Percentiles rank a stretch among this genome's conserved stretches.
Conservation (phyloP, 2,113 vertebrate genomes). For the Megaleporinus macrocephalus region DNA sequence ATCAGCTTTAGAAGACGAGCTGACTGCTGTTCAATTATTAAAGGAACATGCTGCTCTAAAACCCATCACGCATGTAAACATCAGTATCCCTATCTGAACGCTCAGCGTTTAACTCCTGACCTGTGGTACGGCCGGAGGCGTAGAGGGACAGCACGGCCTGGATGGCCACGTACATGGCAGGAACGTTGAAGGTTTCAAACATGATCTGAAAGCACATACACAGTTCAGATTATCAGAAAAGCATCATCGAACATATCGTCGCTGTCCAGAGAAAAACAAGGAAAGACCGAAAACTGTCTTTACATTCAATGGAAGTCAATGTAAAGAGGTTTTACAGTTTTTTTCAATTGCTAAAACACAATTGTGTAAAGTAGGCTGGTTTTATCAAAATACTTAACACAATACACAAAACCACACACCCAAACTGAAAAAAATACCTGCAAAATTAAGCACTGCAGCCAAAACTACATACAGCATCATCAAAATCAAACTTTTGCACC, state of each 20-base stretch:
- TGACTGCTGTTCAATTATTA: neutral
- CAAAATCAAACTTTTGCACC: no score
- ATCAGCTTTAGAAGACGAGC: neutral
- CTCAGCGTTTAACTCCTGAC: constrained; percentile 71
- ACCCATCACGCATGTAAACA: neutral
- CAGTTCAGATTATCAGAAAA: neutral
- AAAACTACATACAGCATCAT: no score
- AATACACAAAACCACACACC: no score
- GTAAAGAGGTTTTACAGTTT: no score
- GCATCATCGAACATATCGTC: neutral
- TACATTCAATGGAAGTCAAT: no score
- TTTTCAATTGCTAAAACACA: no score
- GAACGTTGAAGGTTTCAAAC: constrained; percentile 94
- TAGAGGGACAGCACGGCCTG: constrained; percentile 91
- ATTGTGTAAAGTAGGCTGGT: no score
- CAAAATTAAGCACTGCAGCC: no score
- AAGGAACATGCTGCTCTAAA: neutral
- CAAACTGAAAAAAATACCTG: no score
- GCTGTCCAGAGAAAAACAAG: no score
- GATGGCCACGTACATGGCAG: constrained; percentile 93
- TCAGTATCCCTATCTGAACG: neutral
- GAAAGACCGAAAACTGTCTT: no score
- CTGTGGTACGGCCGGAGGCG: constrained; percentile 89
- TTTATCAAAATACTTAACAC: no score
- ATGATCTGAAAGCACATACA: constrained; percentile 79